Base-by-base conservation (phyloP, 2,888 invertebrate species). In the Halocaridina rubra region DNA sequence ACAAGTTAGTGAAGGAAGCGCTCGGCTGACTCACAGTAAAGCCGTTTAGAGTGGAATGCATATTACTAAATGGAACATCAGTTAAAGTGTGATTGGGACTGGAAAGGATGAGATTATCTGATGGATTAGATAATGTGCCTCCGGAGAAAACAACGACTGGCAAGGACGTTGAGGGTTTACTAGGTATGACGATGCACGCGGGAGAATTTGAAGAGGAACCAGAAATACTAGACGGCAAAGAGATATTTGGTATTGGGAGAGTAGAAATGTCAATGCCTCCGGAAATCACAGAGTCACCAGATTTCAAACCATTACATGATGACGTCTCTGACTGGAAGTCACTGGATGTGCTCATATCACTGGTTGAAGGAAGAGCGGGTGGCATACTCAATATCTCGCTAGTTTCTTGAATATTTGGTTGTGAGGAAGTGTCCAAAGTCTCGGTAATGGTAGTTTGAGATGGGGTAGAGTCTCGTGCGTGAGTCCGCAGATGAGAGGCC, bases 401-500 rank as follows among this genome's bases (percentile, higher is more conserved):
- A 10, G 7, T 59, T 33, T n/a, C 22, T 8, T 16, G 69, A n/a
- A n/a, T 29, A 53, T 13, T 13, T n/a, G 7, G 22, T 4, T 10
- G 32, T 4, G n/a, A n/a, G 16, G 32, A n/a, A 13, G 57, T 16
- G 4, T 57, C 24, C 10, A 30, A n/a, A n/a, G 24, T 19, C 27
- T 32, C 30, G 22, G 39, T 13, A 30, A 39, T 39, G 19, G 16
- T 16, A 0, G 30, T 19, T 7, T 24, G 75, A 7, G 19, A 16
- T 22, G 16, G 3, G 0, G 22, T 39, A 46, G 32, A 22, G 22
- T 74, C 33, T 53, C 32, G 13, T 24, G 53, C 29, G 33, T 84
- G 84, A 22, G 80, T 80, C 19, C 84, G 84, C 10, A 84, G 72
- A 57, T 84, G 84, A 13, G 84, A 72, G 16, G 53, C 27, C 84